Evolutionary conservation across 92 coral and sea anemone genomes (phyloP), one percentile per base, ranked within the genome.

Genomic region (Porites cylindrica): DNA sequence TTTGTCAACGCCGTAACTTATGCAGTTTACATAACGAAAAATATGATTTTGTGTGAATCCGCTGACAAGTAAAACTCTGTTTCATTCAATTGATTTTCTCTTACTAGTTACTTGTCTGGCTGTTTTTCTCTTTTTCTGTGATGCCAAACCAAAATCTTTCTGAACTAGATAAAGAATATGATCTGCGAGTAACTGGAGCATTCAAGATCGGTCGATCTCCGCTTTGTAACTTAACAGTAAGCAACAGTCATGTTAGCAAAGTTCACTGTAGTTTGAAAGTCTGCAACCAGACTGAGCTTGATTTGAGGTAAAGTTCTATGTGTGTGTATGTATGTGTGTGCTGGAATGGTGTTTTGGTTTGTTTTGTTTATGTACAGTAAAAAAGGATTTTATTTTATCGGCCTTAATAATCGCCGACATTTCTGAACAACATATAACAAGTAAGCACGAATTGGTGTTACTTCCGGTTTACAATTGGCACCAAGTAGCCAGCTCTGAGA

Each of bases 151-250:
- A 38, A 54, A 18, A 9, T 53, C 14, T 58, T 70, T 4, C 51
- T 17, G 56, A 23, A 16, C 0, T 19, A n/a, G 13, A 71, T 19
- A 38, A 82, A 16, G 1, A n/a, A 17, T 32, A 69, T 59, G 86
- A 82, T 82, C 77, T 82, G 59, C 77, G 78, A 38, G 80, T 59
- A 0, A 62, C 51, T 20, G 90, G 86, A 19, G n/a, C 86, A 38
- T 78, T 86, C 79, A 70, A 79, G 79, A 79, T 86, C 29, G 90
- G 85, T 38, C 85, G 90, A 80, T 86, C 90, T 7, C 73, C 85
- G 10, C 78, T 76, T 12, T 86, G 90, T 81, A 79, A 79, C 53
- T 32, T 79, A 12, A 59, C 38, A 18, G 29, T 86, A 60, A 79
- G 62, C 32, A 80, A 86, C 26, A 38, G 64, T 13, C 85, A 80